phyloP scores from a whole-genome alignment of 2,113 vertebrate species.

The Solea solea region DNA sequence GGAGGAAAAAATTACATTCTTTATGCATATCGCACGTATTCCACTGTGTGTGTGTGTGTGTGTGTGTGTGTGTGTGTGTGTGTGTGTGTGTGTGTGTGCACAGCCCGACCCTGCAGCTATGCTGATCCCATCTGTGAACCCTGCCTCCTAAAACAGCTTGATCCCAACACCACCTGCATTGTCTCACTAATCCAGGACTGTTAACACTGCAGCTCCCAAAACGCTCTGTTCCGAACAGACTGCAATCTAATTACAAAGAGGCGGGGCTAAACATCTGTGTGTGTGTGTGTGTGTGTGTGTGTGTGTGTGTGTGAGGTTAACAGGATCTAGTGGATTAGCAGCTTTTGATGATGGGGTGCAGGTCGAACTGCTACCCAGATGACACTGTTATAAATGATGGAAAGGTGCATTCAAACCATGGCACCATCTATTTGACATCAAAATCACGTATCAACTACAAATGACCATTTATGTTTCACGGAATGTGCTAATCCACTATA shows the following conservation, averaged over 20 bases:
- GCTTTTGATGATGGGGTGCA: slow-evolving; percentile 25
- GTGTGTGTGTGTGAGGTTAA: slow-evolving; percentile 35
- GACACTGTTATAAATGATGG: slow-evolving; percentile 11
- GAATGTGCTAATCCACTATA: too few species aligned
- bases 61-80: slow-evolving; percentile 19
- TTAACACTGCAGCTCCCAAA: slow-evolving; percentile 61
- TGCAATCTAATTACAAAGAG: slow-evolving; percentile 58
- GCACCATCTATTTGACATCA: not conserved
- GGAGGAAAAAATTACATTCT: too few species aligned
- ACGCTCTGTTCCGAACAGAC: slow-evolving; percentile 49
- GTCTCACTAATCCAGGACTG: slow-evolving; percentile 71
- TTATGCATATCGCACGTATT: too few species aligned
- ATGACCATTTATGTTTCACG: too few species aligned
- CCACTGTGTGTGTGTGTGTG: slow-evolving; percentile 4
- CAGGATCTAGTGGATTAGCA: slow-evolving; percentile 61
- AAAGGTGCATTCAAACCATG: not conserved
- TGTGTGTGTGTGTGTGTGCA: slow-evolving; percentile 5
- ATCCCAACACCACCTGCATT: slow-evolving; percentile 60
- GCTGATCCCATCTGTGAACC: slow-evolving; percentile 68
- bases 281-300: slow-evolving; percentile 34
- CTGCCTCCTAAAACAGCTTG: slow-evolving; percentile 62
- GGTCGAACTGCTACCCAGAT: slow-evolving; percentile 28
- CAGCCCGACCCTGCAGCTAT: slow-evolving; percentile 47
- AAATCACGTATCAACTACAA: too few species aligned
- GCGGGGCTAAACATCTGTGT: not conserved